phyloP scores from a whole-genome alignment of 2,888 invertebrate genomes.

The Amphipoea lucens region DNA sequence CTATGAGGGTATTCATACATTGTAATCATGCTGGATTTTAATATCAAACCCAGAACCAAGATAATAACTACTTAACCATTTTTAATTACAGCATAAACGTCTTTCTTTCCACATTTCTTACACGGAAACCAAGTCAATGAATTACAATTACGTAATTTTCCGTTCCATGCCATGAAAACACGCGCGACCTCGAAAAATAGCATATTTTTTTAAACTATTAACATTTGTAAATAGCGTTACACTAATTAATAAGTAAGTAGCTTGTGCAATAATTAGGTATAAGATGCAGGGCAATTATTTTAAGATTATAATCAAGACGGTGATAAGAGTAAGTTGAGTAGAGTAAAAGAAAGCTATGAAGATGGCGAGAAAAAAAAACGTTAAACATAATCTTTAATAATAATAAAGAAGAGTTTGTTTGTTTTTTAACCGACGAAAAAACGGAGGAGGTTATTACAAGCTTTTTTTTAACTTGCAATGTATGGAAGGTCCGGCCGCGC shows the following conservation, averaged over 20 bases:
- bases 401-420: too few species aligned
- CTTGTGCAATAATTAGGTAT: conserved; percentile 49
- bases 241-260: conserved; percentile 60
- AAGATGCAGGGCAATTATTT: conserved; percentile 57
- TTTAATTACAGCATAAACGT: conserved; percentile 36
- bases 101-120: conserved; percentile 51
- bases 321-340: conserved; percentile 46
- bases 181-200: conserved; percentile 54
- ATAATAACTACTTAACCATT: conserved; percentile 8
- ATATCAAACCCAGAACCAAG: conserved; percentile 1
- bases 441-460: too few species aligned
- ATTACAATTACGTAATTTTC: conserved; percentile 55
- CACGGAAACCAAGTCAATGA: conserved; percentile 55
- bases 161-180: conserved; percentile 57
- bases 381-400: too few species aligned
- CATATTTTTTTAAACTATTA: conserved; percentile 41
- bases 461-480: too few species aligned
- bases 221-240: conserved; percentile 54
- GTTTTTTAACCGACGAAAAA: not conserved
- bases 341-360: conserved; percentile 33
- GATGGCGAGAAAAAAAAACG: conserved; percentile 6
- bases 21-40: conserved; percentile 19
- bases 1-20: not conserved
- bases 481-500: too few species aligned
- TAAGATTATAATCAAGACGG: conserved; percentile 52